Evolutionary conservation across 2,888 invertebrate species (phyloP), one percentile per base, ranked within the genome.

Genomic region (Dasysyrphus albostriatus): DNA sequence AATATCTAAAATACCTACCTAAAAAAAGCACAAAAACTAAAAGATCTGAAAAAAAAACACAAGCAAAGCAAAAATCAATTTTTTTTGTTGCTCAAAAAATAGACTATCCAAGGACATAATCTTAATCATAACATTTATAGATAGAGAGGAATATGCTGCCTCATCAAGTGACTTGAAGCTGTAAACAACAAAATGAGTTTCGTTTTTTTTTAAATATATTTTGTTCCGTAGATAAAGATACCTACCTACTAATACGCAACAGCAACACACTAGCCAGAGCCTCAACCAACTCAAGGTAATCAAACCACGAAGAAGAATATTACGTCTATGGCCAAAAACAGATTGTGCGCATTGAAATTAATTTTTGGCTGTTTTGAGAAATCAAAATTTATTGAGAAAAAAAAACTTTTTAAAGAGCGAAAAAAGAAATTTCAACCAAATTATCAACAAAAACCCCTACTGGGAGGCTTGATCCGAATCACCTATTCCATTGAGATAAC

Each of bases 271-370:
- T 44, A 59, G 67, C 9, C 65, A 84, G 65, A 84, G 75, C 65
- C 65, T 65, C 19, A 70, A 56, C 63, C 73, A 77, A 61, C 58
- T 85, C 85, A 87, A 87, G 85, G 82, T 78, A 87, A 87, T 51
- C 82, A 74, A 74, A 82, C 81, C 67, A 73, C 70, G 51, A 78
- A 69, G 74, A 84, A 7, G 12, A 2, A 73, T n/a, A n/a, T 73
- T 77, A 59, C 61, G 73, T 81, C 70, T 73, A 47, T 59, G 12
- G 5, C 37, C 0, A 58, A 39, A 59, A 49, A 4, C 10, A 8
- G 54, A 56, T 47, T 58, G 44, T 56, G 67, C 19, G 65, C 47
- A 56, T 58, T 81, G 74, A 61, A 72, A 54, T 74, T 32, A 58
- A 34, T 54, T 78, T 61, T 56, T 19, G n/a, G 37, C 37, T 19